phyloP scores from a whole-genome alignment of 2,888 invertebrate genomes.

The Morpho deidamia region DNA sequence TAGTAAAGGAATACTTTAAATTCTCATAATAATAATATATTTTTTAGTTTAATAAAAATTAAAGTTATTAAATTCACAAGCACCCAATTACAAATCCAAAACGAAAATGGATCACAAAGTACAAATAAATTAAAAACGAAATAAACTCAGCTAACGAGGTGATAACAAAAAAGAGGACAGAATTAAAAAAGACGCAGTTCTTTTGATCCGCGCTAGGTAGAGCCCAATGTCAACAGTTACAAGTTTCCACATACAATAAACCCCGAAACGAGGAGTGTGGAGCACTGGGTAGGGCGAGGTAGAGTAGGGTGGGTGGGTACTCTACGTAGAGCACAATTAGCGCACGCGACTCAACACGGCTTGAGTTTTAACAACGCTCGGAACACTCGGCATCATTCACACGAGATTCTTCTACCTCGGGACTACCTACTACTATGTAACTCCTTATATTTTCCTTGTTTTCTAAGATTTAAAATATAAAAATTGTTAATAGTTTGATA shows the following conservation, averaged over 20 bases:
- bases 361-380: constrained; percentile 73
- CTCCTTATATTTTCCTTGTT: too few relatives aligned
- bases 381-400: constrained; percentile 69
- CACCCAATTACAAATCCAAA: not conserved
- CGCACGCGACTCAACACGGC: constrained; percentile 71
- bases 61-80: not conserved
- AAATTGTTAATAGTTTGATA: too few relatives aligned
- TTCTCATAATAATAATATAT: too few relatives aligned
- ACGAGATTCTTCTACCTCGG: constrained; percentile 49
- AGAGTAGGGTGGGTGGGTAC: constrained; percentile 25
- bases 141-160: constrained; percentile 31
- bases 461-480: too few relatives aligned
- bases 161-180: constrained; percentile 26
- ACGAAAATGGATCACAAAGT: not conserved
- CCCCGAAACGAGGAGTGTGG: constrained; percentile 59
- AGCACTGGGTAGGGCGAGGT: constrained; percentile 42
- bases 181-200: constrained; percentile 32
- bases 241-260: constrained; percentile 53
- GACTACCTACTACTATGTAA: constrained; percentile 35
- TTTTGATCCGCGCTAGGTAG: constrained; percentile 32
- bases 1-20: too few relatives aligned
- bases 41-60: too few relatives aligned
- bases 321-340: constrained; percentile 71
- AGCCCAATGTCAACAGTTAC: constrained; percentile 67
- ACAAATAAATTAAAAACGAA: constrained; percentile 8